Conservation (phyloP, 2,888 invertebrate genomes). For the Alviniconcha strummeri region DNA sequence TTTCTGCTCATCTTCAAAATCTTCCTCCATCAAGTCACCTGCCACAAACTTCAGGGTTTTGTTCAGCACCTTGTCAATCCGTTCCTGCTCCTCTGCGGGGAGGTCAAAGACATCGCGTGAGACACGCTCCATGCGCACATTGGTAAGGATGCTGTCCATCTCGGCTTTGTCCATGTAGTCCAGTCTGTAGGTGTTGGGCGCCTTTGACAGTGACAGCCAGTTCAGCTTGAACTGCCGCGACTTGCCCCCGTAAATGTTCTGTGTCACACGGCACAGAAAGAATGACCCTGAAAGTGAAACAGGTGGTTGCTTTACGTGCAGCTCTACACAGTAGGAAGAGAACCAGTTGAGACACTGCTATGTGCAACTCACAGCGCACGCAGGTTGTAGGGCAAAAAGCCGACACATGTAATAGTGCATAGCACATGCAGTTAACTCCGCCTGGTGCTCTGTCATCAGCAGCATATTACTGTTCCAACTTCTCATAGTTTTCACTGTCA, state of each 20-base stretch:
- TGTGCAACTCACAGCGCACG: too few species aligned
- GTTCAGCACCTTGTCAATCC: constrained; percentile 88
- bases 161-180: constrained; percentile 90
- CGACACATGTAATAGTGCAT: too few species aligned
- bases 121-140: constrained; percentile 84
- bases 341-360: too few species aligned
- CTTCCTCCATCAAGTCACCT: constrained; percentile 57
- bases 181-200: constrained; percentile 83
- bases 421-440: too few species aligned
- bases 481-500: too few species aligned
- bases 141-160: constrained; percentile 79
- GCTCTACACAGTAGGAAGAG: too few species aligned
- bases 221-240: constrained; percentile 87
- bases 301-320: background rate
- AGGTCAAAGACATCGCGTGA: constrained; percentile 84
- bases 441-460: too few species aligned
- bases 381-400: too few species aligned
- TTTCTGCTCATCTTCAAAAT: constrained; percentile 44
- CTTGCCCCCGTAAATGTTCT: constrained; percentile 91
- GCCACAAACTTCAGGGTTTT: constrained; percentile 80
- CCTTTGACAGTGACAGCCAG: constrained; percentile 79
- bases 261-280: constrained; percentile 88
- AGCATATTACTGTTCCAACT: too few species aligned
- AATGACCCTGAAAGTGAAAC: constrained; percentile 65
- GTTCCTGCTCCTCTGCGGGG: constrained; percentile 83